Base-by-base conservation (phyloP, 2,888 invertebrate species). In the Drosophila conformis region DNA sequence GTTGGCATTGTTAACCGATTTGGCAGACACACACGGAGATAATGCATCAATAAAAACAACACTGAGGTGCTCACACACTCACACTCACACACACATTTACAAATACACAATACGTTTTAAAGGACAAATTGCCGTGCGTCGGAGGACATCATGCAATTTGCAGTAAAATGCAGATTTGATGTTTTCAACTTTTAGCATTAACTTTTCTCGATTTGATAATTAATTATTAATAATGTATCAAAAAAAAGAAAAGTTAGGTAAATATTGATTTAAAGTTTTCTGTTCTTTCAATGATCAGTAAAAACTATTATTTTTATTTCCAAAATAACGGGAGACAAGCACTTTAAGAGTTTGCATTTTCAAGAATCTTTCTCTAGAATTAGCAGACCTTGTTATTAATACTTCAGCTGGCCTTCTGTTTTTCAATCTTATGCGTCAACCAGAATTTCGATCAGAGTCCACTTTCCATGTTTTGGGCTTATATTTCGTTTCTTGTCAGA, bases 1-100 rank as follows among this genome's bases (percentile, higher is more conserved):
- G 69, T 56, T 31, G 54, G 62, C 69, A 73, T 87, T 85, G 88
- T 85, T 71, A 71, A 59, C 73, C 68, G 69, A 73, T 76, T 80
- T 76, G 73, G 53, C 64, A 73, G 65, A 63, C 73, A 70, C 68
- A 73, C 71, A 69, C 51, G 31, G 2, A 69, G 48, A 87, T 81
- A 87, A 87, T 87, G 74, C 89, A 80, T 82, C 87, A 85, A 87
- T 87, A 89, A 89, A 89, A 89, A 85, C 80, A 89, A 46, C 70
- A 73, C 75, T 76, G 76, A 76, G 87, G 72, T 74, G 69, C 59
- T 76, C 35, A 65, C 35, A 62, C 42, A 62, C 38, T 59, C 46
- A 33, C 18, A 59, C 1, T 56, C 36, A 64, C 25, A 62, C 35
- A 42, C 15, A 60, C 21, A 56, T 7, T 2, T 46, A 25, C 46